Conservation (phyloP, 2,888 invertebrate species). For the Archaeoteleia sp. region DNA sequence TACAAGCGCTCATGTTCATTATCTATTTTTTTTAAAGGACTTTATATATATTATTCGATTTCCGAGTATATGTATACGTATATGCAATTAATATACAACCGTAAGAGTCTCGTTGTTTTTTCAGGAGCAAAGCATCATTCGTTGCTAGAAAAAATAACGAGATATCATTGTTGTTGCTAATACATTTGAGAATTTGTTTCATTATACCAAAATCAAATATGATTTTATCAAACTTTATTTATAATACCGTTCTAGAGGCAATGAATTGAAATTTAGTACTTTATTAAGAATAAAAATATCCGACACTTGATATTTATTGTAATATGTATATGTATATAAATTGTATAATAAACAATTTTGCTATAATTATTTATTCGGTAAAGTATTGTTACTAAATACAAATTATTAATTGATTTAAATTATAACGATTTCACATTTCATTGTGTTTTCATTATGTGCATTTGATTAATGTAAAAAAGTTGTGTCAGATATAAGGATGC, state of each 20-base stretch:
- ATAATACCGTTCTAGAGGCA: slow-evolving; percentile 27
- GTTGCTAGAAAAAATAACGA: slow-evolving; percentile 30
- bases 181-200: slow-evolving; percentile 12
- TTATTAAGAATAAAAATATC: slow-evolving; percentile 18
- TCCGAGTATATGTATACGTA: slow-evolving; percentile 42
- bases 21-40: slow-evolving; percentile 38
- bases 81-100: slow-evolving; percentile 39
- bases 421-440: slow-evolving; percentile 4
- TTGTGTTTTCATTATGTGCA: slow-evolving; percentile 17
- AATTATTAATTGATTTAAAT: background rate
- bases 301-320: slow-evolving; percentile 12
- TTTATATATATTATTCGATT: slow-evolving; percentile 40
- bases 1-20: slow-evolving; percentile 38
- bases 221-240: slow-evolving; percentile 21
- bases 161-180: slow-evolving; percentile 13
- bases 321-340: slow-evolving; percentile 3
- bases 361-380: no score
- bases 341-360: slow-evolving; percentile 9
- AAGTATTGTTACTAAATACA: slow-evolving; percentile 1
- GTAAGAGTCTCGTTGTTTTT: slow-evolving; percentile 23
- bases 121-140: slow-evolving; percentile 17
- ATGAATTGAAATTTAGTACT: slow-evolving; percentile 20
- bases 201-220: slow-evolving; percentile 7
- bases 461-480: slow-evolving; percentile 25
- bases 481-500: slow-evolving; percentile 15